Evolutionary conservation across 2,113 vertebrate genomes (phyloP).

Genomic region (Columba livia): DNA sequence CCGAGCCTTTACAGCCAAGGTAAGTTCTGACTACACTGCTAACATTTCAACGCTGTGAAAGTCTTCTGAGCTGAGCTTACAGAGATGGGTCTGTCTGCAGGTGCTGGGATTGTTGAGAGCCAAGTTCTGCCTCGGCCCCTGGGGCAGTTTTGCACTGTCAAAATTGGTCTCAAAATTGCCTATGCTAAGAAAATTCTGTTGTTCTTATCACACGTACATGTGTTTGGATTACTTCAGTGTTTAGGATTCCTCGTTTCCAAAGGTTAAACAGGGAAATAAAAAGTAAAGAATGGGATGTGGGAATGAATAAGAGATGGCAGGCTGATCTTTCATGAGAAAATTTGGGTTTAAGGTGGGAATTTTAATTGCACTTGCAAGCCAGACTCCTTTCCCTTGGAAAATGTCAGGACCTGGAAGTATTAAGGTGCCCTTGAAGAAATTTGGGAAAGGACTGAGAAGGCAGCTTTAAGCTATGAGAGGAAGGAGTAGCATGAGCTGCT

Average conservation of each 20-base stretch:
- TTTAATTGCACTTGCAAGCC: not conserved
- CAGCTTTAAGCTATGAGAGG: not conserved
- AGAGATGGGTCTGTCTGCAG: not conserved
- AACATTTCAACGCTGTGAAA: not conserved
- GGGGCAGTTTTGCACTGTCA: not conserved
- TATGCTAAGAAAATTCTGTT: not conserved
- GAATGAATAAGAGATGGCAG: not conserved
- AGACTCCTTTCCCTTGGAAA: not conserved
- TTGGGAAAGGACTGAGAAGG: not conserved
- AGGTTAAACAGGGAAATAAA: not conserved
- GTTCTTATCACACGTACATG: not conserved
- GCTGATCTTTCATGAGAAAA: not conserved
- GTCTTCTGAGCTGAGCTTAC: not conserved
- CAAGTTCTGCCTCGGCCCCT: not conserved
- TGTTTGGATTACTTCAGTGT: not conserved
- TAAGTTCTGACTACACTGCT: not conserved
- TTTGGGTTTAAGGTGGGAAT: not conserved
- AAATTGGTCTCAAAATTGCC: not conserved
- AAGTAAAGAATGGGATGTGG: not conserved
- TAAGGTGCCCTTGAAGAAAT: not conserved
- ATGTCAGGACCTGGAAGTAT: not conserved
- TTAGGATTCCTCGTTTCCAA: not conserved
- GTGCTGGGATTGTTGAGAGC: not conserved
- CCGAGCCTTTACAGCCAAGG: conserved; percentile 14
- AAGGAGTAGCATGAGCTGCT: not conserved